phyloP scores from a whole-genome alignment of 2,113 vertebrate genomes.

The Oryzias curvinotus region DNA sequence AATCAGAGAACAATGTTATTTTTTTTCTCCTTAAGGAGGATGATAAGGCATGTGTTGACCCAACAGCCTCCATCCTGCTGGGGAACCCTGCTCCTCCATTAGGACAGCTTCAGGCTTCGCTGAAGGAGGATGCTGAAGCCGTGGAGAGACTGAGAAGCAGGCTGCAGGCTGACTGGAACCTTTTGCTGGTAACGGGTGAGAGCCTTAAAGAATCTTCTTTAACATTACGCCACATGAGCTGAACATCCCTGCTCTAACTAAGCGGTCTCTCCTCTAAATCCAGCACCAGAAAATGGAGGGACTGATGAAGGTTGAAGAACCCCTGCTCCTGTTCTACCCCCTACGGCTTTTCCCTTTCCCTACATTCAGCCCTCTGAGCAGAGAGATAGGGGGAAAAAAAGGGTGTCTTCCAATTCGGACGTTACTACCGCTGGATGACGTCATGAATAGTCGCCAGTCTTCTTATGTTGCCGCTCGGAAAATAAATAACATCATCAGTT shows the following conservation, averaged over 20 bases:
- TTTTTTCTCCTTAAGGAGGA: slow-evolving; percentile 35
- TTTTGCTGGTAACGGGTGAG: slow-evolving; percentile 64
- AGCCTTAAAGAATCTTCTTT: not conserved
- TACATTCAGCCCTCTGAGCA: too few relatives aligned
- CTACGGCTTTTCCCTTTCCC: not conserved
- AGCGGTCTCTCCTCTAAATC: not conserved
- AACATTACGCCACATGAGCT: not conserved
- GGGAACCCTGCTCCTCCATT: slow-evolving; percentile 61
- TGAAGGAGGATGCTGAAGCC: slow-evolving; percentile 43
- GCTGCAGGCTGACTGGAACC: slow-evolving; percentile 67
- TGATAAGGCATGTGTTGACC: slow-evolving; percentile 38
- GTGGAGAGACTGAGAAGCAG: slow-evolving; percentile 65
- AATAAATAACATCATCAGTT: too few relatives aligned
- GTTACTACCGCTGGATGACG: too few relatives aligned
- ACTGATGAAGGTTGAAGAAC: not conserved
- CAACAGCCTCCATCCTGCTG: slow-evolving; percentile 66
- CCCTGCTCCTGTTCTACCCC: not conserved
- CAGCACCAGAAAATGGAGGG: not conserved
- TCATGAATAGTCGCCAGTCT: too few relatives aligned
- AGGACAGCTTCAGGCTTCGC: slow-evolving; percentile 43
- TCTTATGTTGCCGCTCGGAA: too few relatives aligned
- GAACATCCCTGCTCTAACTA: not conserved
- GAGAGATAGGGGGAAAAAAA: not conserved
- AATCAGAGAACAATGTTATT: too few relatives aligned
- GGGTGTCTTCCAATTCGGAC: too few relatives aligned